Evolutionary conservation across 2,797 vertebrate genomes (phyloP), one percentile per base, ranked within the genome.

Genomic region (Typhlichthys eigenmanni): DNA sequence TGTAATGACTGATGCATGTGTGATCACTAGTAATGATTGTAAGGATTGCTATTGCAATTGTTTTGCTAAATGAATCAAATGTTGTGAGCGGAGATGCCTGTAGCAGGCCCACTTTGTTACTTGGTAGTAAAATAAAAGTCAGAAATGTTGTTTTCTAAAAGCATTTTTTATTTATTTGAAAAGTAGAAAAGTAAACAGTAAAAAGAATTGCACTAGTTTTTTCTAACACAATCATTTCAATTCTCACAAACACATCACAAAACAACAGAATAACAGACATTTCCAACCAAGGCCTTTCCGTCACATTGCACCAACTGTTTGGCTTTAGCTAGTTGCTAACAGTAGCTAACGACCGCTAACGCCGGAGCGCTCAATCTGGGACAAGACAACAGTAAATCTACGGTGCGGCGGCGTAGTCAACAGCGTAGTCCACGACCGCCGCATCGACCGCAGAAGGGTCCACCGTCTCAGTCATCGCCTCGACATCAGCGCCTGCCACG

Each of bases 161-260:
- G 29, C 16, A 13, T 45, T 47, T 64, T 82, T 81, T 71, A 57
- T 82, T 81, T 69, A 57, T 70, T 62, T 49, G 13, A 60, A 79
- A 49, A 51, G 60, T 56, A 24, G 65, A 43, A 60, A 16, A 29
- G 9, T 29, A 49, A 45, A 69, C 45, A 64, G 45, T 68, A 47
- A 68, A 49, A 58, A 4, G 1, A 58, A 43, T 7, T 43, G 7
- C 38, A 7, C 38, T 43, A 43, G 38, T 43, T 43, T 43, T 43
- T 43, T 43, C 62, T 55, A 34, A 19, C 8, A 43, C 8, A 43
- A 29, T 29, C 8, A 43, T 7, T 43, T 17, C 19, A 67, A 43
- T 64, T 56, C n/a, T 65, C 58, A 70, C 70, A 58, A 14, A 71
- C 62, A 60, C 61, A 61, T 14, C 49, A 47, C 8, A 45, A 43